A percentile compares a stretch with the other conserved stretches of the same genome.
phyloP scores from a whole-genome alignment of 2,888 invertebrate species.

The Orthosia gothica region DNA sequence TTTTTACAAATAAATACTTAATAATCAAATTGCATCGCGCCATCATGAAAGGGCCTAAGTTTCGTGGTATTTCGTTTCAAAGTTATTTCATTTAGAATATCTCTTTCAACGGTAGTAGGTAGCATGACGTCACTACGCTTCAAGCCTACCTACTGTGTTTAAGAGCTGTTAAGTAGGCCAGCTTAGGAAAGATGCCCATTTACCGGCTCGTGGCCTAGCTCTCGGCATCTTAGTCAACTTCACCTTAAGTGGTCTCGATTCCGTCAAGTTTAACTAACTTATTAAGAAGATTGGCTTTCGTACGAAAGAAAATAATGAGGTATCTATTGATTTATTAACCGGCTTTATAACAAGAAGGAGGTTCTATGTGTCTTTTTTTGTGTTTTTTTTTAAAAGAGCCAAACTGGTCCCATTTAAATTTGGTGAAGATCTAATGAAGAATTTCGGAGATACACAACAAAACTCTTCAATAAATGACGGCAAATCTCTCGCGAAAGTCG shows the following conservation, averaged over 20 bases:
- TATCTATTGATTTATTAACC: too few species aligned
- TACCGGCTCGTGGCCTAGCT: constrained; percentile 5
- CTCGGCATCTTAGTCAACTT: constrained; percentile 6
- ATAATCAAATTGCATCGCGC: too few species aligned
- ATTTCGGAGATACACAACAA: too few species aligned
- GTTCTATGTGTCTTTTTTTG: too few species aligned
- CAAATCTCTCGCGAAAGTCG: too few species aligned
- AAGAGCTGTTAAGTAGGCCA: constrained; percentile 21
- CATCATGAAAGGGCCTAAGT: background rate
- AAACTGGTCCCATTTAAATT: too few species aligned
- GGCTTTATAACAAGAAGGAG: too few species aligned
- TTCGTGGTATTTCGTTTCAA: constrained; percentile 1
- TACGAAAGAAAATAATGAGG: background rate
- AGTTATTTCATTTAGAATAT: constrained; percentile 20
- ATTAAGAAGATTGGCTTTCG: constrained; percentile 16
- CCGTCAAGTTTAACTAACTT: constrained; percentile 18
- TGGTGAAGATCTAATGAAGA: too few species aligned
- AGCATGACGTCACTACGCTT: constrained; percentile 20
- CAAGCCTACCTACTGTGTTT: constrained; percentile 31
- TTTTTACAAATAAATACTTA: too few species aligned
- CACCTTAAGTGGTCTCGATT: constrained; percentile 27
- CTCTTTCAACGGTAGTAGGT: background rate
- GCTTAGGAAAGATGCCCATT: constrained; percentile 26
- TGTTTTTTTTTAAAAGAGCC: too few species aligned
- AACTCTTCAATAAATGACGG: too few species aligned